Evolutionary conservation across 2,888 invertebrate genomes (phyloP), one percentile per base, ranked within the genome.

Genomic region (Pachliopta kotzebuea): DNA sequence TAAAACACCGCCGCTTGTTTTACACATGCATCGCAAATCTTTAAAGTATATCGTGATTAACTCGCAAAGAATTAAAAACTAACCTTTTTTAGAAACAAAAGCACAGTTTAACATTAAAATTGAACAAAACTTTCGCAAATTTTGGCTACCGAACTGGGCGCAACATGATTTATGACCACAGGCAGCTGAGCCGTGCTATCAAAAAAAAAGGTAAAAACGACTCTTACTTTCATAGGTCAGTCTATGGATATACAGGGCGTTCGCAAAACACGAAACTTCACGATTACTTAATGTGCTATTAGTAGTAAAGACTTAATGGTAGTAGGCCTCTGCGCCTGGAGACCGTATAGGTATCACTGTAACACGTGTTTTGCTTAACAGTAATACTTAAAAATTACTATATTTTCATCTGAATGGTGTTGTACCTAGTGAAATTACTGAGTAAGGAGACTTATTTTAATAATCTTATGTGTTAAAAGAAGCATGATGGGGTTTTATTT

Each of bases 211-310:
- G 72, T 58, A 73, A 77, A 80, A 82, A 78, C 69, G 68, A 76
- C 72, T 65, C 70, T 85, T 79, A 76, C 79, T 87, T 84, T 86
- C 81, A 78, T 80, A 72, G 81, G 83, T 84, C 84, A 85, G 68
- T 78, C 74, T 71, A 65, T 72, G 71, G 65, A 37, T 56, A 65
- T 74, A 79, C 70, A 77, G 76, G 73, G 24, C n/a, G 65, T 49
- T 55, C 1, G 7, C 6, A 55, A 31, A 55, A 45, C 45, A 45
- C 14, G 14, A 11, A 2, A 14, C 14, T 37, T 11, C 37, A 37
- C 11, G 11, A 4, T 37, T n/a, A n/a, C 11, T n/a, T n/a, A 8
- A 26, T 11, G 18, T 18, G 21, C 6, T 37, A 2, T 56, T n/a
- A 45, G 3, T 6, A 18, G n/a, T 3, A n/a, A 45, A 18, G n/a